Evolutionary conservation across 2,888 invertebrate genomes (phyloP).

Genomic region (Acleris laterana): DNA sequence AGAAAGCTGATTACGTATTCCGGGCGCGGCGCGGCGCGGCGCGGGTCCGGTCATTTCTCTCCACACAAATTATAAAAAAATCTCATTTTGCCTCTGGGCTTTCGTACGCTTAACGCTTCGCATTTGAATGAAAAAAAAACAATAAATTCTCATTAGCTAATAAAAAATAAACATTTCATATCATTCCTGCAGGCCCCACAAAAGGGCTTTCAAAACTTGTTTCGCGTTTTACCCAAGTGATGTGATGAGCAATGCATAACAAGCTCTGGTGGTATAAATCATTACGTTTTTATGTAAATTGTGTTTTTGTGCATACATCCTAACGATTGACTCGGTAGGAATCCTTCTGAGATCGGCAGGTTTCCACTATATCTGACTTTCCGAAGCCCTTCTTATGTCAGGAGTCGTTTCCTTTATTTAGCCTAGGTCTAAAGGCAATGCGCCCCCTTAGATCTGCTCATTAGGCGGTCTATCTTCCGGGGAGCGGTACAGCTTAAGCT

Average conservation of each 20-base stretch:
- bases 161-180: constrained; percentile 2
- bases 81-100: constrained; percentile 30
- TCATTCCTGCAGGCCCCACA: neutral
- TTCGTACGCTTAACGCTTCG: constrained; percentile 34
- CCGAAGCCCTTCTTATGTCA: no score
- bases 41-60: constrained; percentile 25
- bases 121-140: constrained; percentile 18
- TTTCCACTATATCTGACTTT: no score
- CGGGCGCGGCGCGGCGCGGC: constrained; percentile 53
- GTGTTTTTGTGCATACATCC: neutral
- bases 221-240: constrained; percentile 2
- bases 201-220: constrained; percentile 5
- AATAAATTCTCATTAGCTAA: constrained; percentile 26
- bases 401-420: no score
- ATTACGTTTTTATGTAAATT: neutral
- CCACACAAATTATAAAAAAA: constrained; percentile 62
- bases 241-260: neutral
- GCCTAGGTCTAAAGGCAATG: no score
- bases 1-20: constrained; percentile 70
- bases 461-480: no score
- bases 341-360: no score
- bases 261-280: neutral
- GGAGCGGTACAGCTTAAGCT: neutral
- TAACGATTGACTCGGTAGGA: neutral
- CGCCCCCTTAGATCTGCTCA: no score